Conservation (phyloP, 1,140 invertebrate species). For the Pseudomyrmex cubaensis region DNA sequence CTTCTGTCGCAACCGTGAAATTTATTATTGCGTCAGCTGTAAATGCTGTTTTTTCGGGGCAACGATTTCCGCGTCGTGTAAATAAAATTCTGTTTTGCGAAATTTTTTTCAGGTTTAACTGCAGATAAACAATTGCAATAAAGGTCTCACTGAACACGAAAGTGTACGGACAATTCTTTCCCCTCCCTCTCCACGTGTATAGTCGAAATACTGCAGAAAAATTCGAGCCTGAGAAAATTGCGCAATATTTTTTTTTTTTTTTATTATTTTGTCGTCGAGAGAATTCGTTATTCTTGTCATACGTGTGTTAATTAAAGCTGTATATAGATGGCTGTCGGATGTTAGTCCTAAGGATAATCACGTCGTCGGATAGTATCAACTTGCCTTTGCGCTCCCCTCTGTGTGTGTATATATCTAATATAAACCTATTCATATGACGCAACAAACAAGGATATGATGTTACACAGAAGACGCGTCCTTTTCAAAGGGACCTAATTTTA, state of each 20-base stretch:
- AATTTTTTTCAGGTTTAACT: constrained; percentile 8
- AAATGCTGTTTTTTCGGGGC: constrained; percentile 36
- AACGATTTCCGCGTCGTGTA: not conserved
- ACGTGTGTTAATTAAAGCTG: not conserved
- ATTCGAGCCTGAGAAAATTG: too few species aligned
- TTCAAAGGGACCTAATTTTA: constrained; percentile 3
- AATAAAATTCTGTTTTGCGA: constrained; percentile 25
- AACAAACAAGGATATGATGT: not conserved
- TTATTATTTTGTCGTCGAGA: not conserved
- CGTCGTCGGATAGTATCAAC: not conserved
- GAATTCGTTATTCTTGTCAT: not conserved
- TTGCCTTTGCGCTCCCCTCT: not conserved
- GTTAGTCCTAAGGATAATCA: constrained; percentile 23
- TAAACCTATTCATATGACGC: not conserved
- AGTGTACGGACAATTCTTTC: not conserved
- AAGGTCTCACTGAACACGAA: not conserved
- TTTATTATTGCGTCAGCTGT: constrained; percentile 26
- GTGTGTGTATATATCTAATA: too few species aligned
- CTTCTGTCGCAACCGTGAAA: constrained; percentile 5
- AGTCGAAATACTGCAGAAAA: too few species aligned
- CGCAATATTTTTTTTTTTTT: not conserved
- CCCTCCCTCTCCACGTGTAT: too few species aligned
- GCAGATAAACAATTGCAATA: not conserved
- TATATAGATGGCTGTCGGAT: not conserved
- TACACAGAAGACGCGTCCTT: not conserved